phyloP scores from a whole-genome alignment of 2,797 vertebrate genomes.

The Amblyraja radiata region DNA sequence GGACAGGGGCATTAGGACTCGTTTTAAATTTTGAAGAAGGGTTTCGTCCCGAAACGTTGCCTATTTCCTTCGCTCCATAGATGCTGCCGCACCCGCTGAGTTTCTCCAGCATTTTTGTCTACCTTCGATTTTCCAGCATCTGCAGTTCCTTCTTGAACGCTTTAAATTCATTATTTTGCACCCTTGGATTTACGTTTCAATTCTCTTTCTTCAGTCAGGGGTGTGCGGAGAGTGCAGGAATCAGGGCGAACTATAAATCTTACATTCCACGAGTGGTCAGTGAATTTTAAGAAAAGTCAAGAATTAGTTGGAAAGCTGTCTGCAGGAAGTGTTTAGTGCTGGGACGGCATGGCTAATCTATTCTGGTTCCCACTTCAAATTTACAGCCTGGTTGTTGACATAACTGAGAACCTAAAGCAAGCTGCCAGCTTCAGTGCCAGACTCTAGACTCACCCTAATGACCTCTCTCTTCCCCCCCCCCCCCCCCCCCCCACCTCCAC shows the following conservation, averaged over 20 bases:
- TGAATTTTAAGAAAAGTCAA: not conserved
- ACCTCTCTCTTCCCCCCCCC: constrained; percentile 53
- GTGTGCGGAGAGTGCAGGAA: not conserved
- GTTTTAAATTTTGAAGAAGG: no score
- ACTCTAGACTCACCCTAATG: constrained; percentile 67
- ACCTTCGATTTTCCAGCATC: no score
- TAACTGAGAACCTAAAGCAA: constrained; percentile 62
- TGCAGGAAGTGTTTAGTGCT: not conserved
- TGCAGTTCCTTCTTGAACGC: no score
- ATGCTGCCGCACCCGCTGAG: no score
- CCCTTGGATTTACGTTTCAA: not conserved
- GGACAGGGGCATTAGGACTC: no score
- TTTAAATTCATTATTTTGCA: not conserved
- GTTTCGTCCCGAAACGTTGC: no score
- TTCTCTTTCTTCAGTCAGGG: not conserved
- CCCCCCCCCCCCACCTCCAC: constrained; percentile 2
- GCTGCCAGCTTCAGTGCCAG: constrained; percentile 62
- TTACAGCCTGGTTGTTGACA: constrained; percentile 70
- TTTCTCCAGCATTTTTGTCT: no score
- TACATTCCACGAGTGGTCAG: not conserved
- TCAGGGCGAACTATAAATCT: not conserved
- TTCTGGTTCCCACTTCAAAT: constrained; percentile 49
- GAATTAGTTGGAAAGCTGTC: not conserved
- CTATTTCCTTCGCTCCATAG: no score
- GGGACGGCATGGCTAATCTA: not conserved